Base-by-base conservation (phyloP, 2,113 vertebrate genomes). In the Albula glossodonta region DNA sequence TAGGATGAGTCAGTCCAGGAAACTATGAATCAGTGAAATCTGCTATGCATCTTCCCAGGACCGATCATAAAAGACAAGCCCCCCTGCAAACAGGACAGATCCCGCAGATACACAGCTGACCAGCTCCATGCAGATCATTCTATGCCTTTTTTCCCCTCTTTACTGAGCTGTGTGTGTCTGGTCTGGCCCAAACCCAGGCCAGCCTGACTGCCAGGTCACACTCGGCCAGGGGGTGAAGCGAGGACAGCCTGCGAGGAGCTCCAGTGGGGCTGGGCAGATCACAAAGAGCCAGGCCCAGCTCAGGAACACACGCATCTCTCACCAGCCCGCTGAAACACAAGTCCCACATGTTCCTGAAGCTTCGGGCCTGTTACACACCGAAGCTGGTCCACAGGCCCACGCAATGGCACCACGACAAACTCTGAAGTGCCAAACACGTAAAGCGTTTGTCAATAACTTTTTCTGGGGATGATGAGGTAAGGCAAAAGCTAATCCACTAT, bases 141-240 rank as follows among this genome's bases (percentile, higher is more conserved):
- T 78, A 15, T 63, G 78, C 86, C 49, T 80, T 81, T 63, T 19
- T 31, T 51, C 81, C 60, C 80, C 74, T 83, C 84, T 92, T 91
- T 92, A 90, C 87, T 87, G 90, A 90, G 89, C 85, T 90, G 89
- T 89, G 91, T 85, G 84, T 90, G 86, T 90, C 80, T 86, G 86
- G 81, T 81, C 82, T 90, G 86, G 88, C 52, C 0, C 85, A 89
- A 82, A 87, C 31, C 83, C 89, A 90, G 85, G 48, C 51, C 41
- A 83, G 48, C 57, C 78, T 22, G 12, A 87, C 77, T 80, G 88
- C 87, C 92, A 93, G 93, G 91, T 83, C 12, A 57, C 48, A 52
- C 85, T 66, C 83, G 57, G 17, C 22, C 53, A 85, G 17, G 85
- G 87, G 84, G 84, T 86, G 57, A 89, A 87, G 79, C 79, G 83